Evolutionary conservation across 1,140 invertebrate genomes (phyloP).

Genomic region (Halyomorpha halys): DNA sequence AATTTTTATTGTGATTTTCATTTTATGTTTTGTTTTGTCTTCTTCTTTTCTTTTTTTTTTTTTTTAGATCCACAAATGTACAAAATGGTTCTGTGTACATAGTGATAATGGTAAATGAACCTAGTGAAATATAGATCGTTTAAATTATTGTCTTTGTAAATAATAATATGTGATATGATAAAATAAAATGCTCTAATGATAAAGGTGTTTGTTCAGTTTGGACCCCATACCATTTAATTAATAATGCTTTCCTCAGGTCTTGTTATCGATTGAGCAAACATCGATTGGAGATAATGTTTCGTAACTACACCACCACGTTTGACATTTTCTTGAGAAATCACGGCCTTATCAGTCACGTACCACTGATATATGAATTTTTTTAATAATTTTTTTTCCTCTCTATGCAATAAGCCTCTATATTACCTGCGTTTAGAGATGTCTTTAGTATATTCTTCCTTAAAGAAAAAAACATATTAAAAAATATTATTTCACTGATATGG

Average conservation of each 20-base stretch:
- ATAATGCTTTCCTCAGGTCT: neutral
- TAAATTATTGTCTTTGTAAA: slow-evolving; percentile 19
- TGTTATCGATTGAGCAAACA: slow-evolving; percentile 11
- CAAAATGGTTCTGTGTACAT: slow-evolving; percentile 12
- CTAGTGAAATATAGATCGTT: slow-evolving; percentile 16
- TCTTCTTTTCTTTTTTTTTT: neutral
- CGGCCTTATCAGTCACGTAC: too few relatives aligned
- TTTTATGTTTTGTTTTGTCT: neutral
- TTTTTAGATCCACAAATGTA: slow-evolving; percentile 1
- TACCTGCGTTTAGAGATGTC: too few relatives aligned
- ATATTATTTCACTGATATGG: too few relatives aligned
- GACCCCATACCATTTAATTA: neutral
- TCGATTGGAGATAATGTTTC: slow-evolving; percentile 2
- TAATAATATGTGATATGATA: slow-evolving; percentile 13
- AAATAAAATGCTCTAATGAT: slow-evolving; percentile 17
- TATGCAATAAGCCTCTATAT: too few relatives aligned
- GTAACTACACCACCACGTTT: neutral
- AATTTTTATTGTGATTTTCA: slow-evolving; percentile 1
- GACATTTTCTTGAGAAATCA: slow-evolving; percentile 11
- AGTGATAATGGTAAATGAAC: slow-evolving; percentile 10
- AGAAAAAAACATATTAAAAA: too few relatives aligned
- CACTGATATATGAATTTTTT: too few relatives aligned
- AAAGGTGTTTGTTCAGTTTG: slow-evolving; percentile 2
- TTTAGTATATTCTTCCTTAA: too few relatives aligned
- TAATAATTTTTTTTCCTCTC: too few relatives aligned